Base-by-base conservation (phyloP, 1,140 invertebrate species). In the Lordiphosa clarofinis region DNA sequence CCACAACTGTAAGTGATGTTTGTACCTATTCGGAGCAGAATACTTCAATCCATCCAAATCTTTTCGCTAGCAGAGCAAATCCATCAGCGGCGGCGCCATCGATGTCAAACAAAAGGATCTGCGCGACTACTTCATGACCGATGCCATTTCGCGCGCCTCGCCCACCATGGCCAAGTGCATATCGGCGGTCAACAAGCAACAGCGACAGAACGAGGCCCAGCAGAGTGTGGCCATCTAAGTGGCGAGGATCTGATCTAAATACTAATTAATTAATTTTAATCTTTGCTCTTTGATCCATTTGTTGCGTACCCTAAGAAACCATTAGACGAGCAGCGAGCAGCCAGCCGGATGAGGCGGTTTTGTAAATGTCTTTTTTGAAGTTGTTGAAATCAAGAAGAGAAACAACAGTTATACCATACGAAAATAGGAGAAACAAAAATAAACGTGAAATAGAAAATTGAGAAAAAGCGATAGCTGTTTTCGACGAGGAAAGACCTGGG, bases 161-260 rank as follows among this genome's bases (percentile, higher is more conserved):
- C 94, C 95, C 56, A 99, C 98, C 28, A 99, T 99, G 99, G 97
- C 98, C 19, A 98, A 99, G 90, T 99, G 98, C 90, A 94, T 99
- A 42, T 94, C 96, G 84, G 97, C 98, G 36, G 95, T 95, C 6
- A 89, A 92, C 38, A 97, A 97, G 57, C 73, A 88, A 52, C 74
- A 88, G 61, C 62, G 79, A 58, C 68, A 66, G 40, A 53, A 73
- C 36, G 78, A 84, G 33, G 33, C 73, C 56, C 73, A 86, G 60
- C 73, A 65, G 47, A 57, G 65, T 43, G 78, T 69, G 33, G 73
- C 78, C 53, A 64, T 63, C 56, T 84, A 84, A 59, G 48, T 28
- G 21, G 7, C 12, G 15, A 33, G 37, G 8, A 19, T 55, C 55
- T 55, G 67, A 73, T 65, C 69, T 81, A 82, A 72, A 63, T 82